Evolutionary conservation across 2,797 vertebrate species (phyloP).

Genomic region (Dryobates pubescens): DNA sequence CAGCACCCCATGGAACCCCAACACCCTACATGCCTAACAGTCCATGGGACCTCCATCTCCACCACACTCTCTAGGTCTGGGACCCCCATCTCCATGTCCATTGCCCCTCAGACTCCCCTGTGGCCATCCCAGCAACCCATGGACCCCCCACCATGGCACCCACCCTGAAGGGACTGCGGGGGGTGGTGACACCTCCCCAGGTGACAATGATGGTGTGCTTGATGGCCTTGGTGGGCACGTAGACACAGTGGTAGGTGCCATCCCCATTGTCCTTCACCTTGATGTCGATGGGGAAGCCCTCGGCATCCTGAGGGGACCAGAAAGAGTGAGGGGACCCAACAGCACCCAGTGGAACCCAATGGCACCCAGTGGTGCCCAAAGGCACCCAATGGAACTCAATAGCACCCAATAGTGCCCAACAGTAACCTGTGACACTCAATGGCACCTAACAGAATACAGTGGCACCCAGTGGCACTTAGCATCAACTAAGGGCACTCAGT

Average conservation of each 20-base stretch:
- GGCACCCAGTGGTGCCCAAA: not conserved
- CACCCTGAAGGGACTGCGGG: constrained; percentile 95
- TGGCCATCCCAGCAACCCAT: not conserved
- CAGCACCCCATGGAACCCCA: not conserved
- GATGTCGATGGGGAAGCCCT: constrained; percentile 91
- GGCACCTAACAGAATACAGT: accelerated
- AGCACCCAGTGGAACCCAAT: not conserved
- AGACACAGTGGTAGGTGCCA: constrained; percentile 90
- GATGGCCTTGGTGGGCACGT: constrained; percentile 91
- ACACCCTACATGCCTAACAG: not conserved
- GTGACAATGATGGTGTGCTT: constrained; percentile 96
- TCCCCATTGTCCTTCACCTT: constrained; percentile 92
- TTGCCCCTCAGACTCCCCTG: not conserved
- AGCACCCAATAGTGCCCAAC: not conserved
- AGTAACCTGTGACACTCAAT: not conserved
- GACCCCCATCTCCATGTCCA: not conserved
- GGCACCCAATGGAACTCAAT: not conserved
- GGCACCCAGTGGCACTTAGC: not conserved
- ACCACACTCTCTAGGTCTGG: too few relatives aligned
- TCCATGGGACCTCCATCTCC: not conserved
- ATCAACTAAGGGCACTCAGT: not conserved
- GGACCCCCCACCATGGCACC: not conserved
- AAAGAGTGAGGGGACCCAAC: not conserved
- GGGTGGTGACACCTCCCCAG: constrained; percentile 93
- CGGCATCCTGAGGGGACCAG: constrained; percentile 83